These are phyloP conservation scores for Formica exsecta DNA, from an alignment of 1,140 invertebrate genomes.

Conservation along the genomic window DNA sequence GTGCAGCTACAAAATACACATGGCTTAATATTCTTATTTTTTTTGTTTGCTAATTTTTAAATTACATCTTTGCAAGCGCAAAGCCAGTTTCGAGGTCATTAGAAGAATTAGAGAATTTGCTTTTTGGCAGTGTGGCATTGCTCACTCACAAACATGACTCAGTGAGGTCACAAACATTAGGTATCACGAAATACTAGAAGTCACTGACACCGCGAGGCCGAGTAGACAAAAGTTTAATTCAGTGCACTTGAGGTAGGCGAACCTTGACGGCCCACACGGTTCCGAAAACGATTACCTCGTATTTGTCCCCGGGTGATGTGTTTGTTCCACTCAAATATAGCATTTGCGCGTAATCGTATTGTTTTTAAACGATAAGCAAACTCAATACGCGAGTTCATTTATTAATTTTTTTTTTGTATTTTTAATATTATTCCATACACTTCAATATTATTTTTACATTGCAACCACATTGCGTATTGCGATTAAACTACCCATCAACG, in stretches of 20 bases:
- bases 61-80: slow-evolving; percentile 13
- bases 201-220: slow-evolving; percentile 66
- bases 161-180: slow-evolving; percentile 61
- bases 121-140: slow-evolving; percentile 57
- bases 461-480: not conserved
- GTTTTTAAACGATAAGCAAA: not conserved
- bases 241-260: slow-evolving; percentile 55
- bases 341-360: not conserved
- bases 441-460: slow-evolving; percentile 12
- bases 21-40: not conserved
- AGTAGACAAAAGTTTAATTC: slow-evolving; percentile 63
- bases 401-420: not conserved
- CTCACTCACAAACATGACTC: slow-evolving; percentile 1
- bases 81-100: not conserved
- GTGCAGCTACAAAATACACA: not conserved
- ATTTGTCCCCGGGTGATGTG: not conserved
- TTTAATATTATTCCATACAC: not conserved
- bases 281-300: slow-evolving; percentile 13
- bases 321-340: not conserved
- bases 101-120: not conserved
- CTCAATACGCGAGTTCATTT: not conserved
- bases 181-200: slow-evolving; percentile 41
- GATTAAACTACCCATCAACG: not conserved
- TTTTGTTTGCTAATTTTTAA: not conserved
- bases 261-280: slow-evolving; percentile 49